Base-by-base conservation (phyloP, 2,113 vertebrate genomes). In the Hippolais icterina region DNA sequence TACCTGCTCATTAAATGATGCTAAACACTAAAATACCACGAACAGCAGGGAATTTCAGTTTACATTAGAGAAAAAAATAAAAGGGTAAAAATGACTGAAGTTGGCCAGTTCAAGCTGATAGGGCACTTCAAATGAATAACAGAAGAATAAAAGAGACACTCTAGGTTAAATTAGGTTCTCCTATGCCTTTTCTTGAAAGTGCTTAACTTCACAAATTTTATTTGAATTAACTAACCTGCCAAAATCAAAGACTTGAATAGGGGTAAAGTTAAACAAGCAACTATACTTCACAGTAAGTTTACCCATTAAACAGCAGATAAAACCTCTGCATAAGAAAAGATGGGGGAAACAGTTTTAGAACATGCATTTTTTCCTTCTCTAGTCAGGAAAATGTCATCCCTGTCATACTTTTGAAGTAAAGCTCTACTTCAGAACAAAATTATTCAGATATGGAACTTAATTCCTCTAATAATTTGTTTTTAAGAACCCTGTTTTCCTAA, bases 51-150 rank as follows among this genome's bases (percentile, higher is more conserved):
- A 99, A 98, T 98, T 99, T 98, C 99, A 99, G 99, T 99, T 99
- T 99, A 99, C 98, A 98, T 99, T 99, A 99, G 98, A 98, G 98
- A 97, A 98, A 98, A 98, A 98, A 98, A 98, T 98, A 98, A 99
- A 99, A 99, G 98, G 98, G 96, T 98, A 97, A 98, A 99, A 99
- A 99, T 98, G 99, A 99, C 98, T 99, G 99, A 99, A 99, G 99
- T 99, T 99, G 99, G 99, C 98, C 99, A 98, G 99, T 99, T 99
- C 99, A 99, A 99, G 99, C 99, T 99, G 99, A 99, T 99, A 98
- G 98, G 98, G 98, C 99, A 99, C 99, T 99, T 99, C 98, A 99
- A 99, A 98, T 98, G 98, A 99, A 98, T 98, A 98, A 98, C 98
- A 97, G 98, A 98, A 98, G 98, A 98, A 98, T 98, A 98, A 98